Conservation (phyloP, 1,140 invertebrate genomes). For the Halictus rubicundus region DNA sequence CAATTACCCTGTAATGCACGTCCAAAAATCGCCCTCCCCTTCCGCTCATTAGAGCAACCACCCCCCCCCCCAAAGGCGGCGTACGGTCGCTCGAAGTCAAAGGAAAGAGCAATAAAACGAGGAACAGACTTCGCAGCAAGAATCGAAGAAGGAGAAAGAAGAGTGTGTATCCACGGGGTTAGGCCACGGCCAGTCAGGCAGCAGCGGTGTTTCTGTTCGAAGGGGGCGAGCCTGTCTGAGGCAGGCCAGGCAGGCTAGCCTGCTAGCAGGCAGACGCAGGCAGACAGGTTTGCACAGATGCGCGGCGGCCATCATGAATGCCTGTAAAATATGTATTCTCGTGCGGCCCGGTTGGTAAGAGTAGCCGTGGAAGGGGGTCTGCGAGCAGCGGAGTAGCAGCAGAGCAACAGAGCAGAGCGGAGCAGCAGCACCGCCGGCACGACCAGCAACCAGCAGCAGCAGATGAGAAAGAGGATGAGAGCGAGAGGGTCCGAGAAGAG, state of each 20-base stretch:
- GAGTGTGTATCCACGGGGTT: constrained; percentile 28
- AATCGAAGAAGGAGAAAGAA: constrained; percentile 16
- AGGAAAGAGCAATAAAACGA: not conserved
- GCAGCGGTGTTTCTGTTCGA: constrained; percentile 42
- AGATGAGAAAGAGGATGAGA: constrained; percentile 49
- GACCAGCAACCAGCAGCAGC: constrained; percentile 22
- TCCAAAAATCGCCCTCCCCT: too few species aligned
- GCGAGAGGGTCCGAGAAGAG: constrained; percentile 39
- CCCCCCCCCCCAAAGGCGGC: too few species aligned
- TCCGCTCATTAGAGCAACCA: too few species aligned
- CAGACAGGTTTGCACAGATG: constrained; percentile 80
- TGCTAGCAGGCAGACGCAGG: not conserved
- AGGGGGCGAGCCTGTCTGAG: constrained; percentile 70
- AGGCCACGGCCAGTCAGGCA: constrained; percentile 36
- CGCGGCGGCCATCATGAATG: constrained; percentile 81
- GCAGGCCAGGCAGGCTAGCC: constrained; percentile 56
- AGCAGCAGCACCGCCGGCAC: too few species aligned
- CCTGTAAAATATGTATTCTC: constrained; percentile 81
- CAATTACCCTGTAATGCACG: too few species aligned
- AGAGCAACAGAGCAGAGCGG: not conserved
- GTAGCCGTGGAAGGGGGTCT: constrained; percentile 58
- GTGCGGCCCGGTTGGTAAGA: constrained; percentile 64
- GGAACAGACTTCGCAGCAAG: too few species aligned
- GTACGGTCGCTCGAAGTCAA: too few species aligned
- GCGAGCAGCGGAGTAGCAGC: constrained; percentile 1